These are phyloP conservation scores for Cosmorhoe ocellata DNA, from an alignment of 2,888 invertebrate genomes.

Conservation along the genomic window DNA sequence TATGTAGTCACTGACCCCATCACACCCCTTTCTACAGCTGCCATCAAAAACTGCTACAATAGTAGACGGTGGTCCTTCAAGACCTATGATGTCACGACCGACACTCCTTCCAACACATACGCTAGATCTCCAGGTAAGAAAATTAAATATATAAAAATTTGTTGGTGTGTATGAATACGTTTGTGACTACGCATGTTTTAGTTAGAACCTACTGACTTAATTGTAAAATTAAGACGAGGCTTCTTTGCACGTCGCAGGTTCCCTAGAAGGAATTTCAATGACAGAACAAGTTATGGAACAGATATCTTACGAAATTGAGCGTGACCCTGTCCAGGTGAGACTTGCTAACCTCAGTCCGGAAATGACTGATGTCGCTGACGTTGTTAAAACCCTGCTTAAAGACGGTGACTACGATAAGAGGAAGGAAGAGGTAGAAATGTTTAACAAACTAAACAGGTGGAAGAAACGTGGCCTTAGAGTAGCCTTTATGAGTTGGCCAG, in stretches of 20 bases:
- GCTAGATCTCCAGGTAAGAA: constrained; percentile 85
- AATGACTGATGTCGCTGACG: constrained; percentile 67
- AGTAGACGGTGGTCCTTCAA: constrained; percentile 64
- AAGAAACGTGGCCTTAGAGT: constrained; percentile 88
- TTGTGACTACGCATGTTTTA: no score
- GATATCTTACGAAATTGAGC: constrained; percentile 78
- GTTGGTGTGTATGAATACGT: no score
- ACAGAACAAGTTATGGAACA: constrained; percentile 85
- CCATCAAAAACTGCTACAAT: constrained; percentile 84
- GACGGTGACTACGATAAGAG: constrained; percentile 80
- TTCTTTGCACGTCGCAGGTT: constrained; percentile 71
- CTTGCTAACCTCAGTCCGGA: constrained; percentile 54
- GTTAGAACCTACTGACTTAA: no score
- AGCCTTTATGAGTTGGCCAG: constrained; percentile 86
- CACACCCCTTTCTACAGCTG: constrained; percentile 45
- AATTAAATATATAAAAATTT: no score
- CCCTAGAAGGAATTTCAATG: constrained; percentile 84
- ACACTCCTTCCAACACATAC: constrained; percentile 84
- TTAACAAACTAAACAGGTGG: constrained; percentile 88
- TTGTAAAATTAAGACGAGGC: no score
- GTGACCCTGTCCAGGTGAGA: constrained; percentile 82
- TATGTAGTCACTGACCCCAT: constrained; percentile 79
- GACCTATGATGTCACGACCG: constrained; percentile 79
- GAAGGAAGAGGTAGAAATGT: constrained; percentile 77
- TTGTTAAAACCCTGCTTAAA: constrained; percentile 44